Evolutionary conservation across 2,797 vertebrate species (phyloP).

Genomic region (Microctenopoma steveboyesi): DNA sequence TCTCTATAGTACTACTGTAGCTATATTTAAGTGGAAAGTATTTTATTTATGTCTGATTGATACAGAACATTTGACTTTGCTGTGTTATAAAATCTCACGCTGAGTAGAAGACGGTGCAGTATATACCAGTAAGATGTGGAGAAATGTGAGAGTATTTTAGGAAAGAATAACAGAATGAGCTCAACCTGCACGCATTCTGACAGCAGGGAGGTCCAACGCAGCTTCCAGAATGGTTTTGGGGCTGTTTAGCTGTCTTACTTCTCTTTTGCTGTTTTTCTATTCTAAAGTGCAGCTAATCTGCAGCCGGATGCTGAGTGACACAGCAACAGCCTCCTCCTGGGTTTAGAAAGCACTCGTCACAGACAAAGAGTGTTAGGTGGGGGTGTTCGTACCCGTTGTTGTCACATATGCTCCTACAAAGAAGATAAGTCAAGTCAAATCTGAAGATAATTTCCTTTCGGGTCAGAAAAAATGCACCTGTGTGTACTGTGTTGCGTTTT

Average conservation of each 20-base stretch:
- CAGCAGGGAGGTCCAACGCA: not conserved
- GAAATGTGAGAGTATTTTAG: not conserved
- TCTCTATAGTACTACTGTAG: not conserved
- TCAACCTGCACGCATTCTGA: not conserved
- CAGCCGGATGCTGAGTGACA: not conserved
- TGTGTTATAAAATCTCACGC: not conserved
- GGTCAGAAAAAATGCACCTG: not conserved
- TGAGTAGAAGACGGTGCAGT: not conserved
- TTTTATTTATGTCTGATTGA: not conserved
- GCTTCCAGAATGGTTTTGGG: not conserved
- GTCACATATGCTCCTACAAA: conserved; percentile 7
- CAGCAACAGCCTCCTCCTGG: not conserved
- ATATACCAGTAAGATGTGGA: not conserved
- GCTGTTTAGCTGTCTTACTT: not conserved
- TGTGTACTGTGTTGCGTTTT: not conserved
- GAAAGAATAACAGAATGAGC: not conserved
- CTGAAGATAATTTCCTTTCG: not conserved
- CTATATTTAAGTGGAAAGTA: not conserved
- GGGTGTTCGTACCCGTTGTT: not conserved
- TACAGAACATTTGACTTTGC: not conserved
- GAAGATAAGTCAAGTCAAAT: conserved; percentile 1
- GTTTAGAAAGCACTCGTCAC: not conserved
- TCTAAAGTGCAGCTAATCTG: not conserved
- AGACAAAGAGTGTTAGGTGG: not conserved
- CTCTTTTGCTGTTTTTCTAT: not conserved